Evolutionary conservation across 2,888 invertebrate species (phyloP).

Genomic region (Allolobophora icterica): DNA sequence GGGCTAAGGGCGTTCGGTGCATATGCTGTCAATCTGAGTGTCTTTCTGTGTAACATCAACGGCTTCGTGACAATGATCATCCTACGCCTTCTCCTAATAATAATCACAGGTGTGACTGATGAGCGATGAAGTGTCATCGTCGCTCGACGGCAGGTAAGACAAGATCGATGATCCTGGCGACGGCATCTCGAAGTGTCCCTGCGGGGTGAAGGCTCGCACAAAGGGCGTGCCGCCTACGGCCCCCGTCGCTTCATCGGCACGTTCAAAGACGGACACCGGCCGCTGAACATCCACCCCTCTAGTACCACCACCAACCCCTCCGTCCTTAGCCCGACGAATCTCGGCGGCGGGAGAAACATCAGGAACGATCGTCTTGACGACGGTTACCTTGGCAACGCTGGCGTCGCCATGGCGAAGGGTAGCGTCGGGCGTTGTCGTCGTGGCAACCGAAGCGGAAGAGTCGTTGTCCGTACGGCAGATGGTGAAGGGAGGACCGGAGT

Average conservation of each 20-base stretch:
- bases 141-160: constrained; percentile 14
- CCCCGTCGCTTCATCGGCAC: background rate
- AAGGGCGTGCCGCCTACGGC: background rate
- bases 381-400: background rate
- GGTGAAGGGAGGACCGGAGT: constrained; percentile 22
- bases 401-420: background rate
- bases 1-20: background rate
- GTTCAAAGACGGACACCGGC: background rate
- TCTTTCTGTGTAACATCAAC: too few species aligned
- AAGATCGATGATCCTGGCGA: constrained; percentile 15
- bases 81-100: background rate
- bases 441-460: background rate
- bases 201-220: background rate
- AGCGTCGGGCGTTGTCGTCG: background rate
- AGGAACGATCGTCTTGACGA: background rate
- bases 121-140: background rate
- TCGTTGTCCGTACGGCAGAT: background rate
- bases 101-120: constrained; percentile 27
- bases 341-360: background rate
- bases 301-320: background rate
- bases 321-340: background rate
- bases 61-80: too few species aligned
- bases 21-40: background rate
- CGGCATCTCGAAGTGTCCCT: background rate
- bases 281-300: background rate